A percentile compares a stretch with the other conserved stretches of the same genome.
These are phyloP conservation scores for Coturnix japonica DNA, from an alignment of 2,113 vertebrate species.

Conservation along the genomic window DNA sequence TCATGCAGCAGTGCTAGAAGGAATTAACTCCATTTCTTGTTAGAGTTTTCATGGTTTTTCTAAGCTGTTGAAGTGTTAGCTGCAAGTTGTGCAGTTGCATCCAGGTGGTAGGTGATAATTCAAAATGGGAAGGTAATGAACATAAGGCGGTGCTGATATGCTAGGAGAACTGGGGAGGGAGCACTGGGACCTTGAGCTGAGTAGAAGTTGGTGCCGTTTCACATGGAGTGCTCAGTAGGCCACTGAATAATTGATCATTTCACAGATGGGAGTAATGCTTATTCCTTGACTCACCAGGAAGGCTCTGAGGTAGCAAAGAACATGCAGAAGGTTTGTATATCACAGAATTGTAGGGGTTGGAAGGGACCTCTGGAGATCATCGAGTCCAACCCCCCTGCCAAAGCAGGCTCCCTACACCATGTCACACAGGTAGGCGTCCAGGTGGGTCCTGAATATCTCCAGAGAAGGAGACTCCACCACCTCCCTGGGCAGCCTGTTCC, in stretches of 20 bases:
- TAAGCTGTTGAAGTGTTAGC: not conserved
- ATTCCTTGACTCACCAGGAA: not conserved
- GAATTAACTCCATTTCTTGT: not conserved
- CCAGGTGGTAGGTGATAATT: constrained; percentile 10
- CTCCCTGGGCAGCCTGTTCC: too few species aligned
- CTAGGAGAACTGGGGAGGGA: not conserved
- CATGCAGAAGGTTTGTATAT: not conserved
- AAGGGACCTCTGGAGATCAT: too few species aligned
- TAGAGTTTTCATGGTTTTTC: not conserved
- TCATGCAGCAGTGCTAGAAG: not conserved
- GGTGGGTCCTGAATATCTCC: too few species aligned
- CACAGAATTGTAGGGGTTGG: too few species aligned
- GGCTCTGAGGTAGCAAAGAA: not conserved
- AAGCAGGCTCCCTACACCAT: too few species aligned
- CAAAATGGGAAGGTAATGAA: not conserved
- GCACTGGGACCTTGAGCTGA: not conserved
- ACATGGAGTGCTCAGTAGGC: not conserved
- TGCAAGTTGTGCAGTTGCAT: constrained; percentile 1
- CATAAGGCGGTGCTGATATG: not conserved
- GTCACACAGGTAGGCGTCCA: too few species aligned
- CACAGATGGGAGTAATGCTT: not conserved
- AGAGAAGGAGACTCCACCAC: too few species aligned
- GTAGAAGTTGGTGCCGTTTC: not conserved
- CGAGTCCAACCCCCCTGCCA: too few species aligned
- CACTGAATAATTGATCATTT: not conserved